Evolutionary conservation across 2,888 invertebrate genomes (phyloP), one percentile per base, ranked within the genome.

Genomic region (Punctoribates punctum): DNA sequence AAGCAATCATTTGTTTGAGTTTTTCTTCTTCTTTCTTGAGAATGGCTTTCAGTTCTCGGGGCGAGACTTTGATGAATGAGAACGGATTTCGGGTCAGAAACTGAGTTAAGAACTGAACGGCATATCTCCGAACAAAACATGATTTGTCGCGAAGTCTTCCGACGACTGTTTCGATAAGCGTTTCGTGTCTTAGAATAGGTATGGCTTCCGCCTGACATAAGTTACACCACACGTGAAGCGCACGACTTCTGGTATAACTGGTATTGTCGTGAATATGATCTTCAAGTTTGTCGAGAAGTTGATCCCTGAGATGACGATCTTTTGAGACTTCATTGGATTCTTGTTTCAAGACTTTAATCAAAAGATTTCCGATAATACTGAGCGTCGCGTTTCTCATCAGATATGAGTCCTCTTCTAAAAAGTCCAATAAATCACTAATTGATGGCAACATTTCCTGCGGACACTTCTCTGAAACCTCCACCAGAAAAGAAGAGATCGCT

Each of bases 11-110:
- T 74, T 88, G 87, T 54, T 88, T 86, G 25, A 92, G 84, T 80
- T 89, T 89, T 74, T 86, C 87, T 79, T 85, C 86, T 80, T 90
- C 90, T 13, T 85, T 85, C 78, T 87, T 85, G 72, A 90, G 84
- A 81, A 89, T 88, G 75, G 86, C 85, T 81, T 88, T 86, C 51
- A 91, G 84, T 77, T 88, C 84, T 81, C 87, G 85, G 65, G 85
- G 82, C 34, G 87, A 84, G 73, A 88, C 82, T 86, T 79, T 78
- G 0, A 90, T 78, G 0, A 90, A 89, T n/a, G 91, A 90, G 84
- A 90, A 96, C 5, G 93, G 91, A 85, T 97, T 96, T 79, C 89
- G 88, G 83, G 92, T 89, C 57, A 97, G 85, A 83, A 96, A 90
- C 20, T 89, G 86, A 78, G 90, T 90, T 5, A 93, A 83, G 48